Evolutionary conservation across 2,113 vertebrate genomes (phyloP), one percentile per base, ranked within the genome.

Genomic region (Chrysochloris asiatica): DNA sequence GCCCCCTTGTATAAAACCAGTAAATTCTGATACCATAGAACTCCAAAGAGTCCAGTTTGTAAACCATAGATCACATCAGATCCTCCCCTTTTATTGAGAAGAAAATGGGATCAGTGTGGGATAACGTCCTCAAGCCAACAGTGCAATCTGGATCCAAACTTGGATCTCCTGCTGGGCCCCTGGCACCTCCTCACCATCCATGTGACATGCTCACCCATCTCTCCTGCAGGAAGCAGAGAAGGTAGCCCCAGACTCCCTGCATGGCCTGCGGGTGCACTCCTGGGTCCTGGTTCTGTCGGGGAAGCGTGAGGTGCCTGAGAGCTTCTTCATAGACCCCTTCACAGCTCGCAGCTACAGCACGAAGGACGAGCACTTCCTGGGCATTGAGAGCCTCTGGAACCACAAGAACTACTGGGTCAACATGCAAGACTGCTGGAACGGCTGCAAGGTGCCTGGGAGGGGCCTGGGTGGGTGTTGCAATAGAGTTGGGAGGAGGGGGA

Each of bases 311-410:
- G 97, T 99, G 56, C 96, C 98, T 0, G 98, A 99, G 95, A 98
- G 97, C 95, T 99, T 99, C 96, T 99, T 99, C 95, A 99, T 99
- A 2, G 98, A 99, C 75, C 97, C 99, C 0, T 97, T 99, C 83
- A 98, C 98, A 0, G 99, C 98, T 0, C 96, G 92, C 28, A 96
- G 98, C 92, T 98, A 98, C 95, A 56, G 94, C 78, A 98, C 98
- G 2, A 85, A 12, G 0, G 96, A 98, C 0, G 88, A 96, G 0
- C 80, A 91, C 83, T 99, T 99, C 97, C 98, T 99, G 90, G 99
- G 99, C 38, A 98, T 99, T 0, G 99, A 99, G 97, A 99, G 98
- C 30, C 8, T 98, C 83, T 99, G 99, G 99, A 99, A 99, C 97
- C 97, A 99, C 54, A 96, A 89, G 79, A 99, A 99, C 97, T 99